Evolutionary conservation across 2,888 invertebrate species (phyloP).

Genomic region (Perizoma affinitatum): DNA sequence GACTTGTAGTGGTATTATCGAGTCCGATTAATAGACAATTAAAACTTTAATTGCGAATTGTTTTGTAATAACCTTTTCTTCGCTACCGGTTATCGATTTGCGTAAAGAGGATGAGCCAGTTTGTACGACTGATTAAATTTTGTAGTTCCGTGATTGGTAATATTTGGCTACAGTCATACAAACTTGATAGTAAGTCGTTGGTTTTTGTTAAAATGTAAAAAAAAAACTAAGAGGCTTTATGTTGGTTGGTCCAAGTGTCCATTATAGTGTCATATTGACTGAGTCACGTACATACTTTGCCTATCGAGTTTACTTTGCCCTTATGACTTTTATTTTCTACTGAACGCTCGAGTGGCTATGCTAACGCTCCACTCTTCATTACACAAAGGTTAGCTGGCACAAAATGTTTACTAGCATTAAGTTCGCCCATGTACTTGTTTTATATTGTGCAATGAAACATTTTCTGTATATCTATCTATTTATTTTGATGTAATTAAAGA

Average conservation of each 20-base stretch:
- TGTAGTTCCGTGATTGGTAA: slow-evolving; percentile 8
- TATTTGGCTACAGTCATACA: background rate
- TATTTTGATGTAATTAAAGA: slow-evolving; percentile 27
- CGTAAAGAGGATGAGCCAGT: slow-evolving; percentile 18
- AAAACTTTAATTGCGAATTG: slow-evolving; percentile 16
- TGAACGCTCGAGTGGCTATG: slow-evolving; percentile 22
- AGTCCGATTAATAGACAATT: slow-evolving; percentile 17
- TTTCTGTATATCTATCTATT: too few relatives aligned
- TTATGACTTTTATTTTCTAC: slow-evolving; percentile 22
- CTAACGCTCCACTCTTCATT: too few relatives aligned
- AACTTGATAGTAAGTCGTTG: too few relatives aligned
- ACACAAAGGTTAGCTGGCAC: too few relatives aligned
- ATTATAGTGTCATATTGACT: too few relatives aligned
- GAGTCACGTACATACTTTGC: slow-evolving; percentile 12
- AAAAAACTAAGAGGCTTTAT: too few relatives aligned
- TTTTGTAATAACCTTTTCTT: slow-evolving; percentile 27
- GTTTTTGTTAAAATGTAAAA: too few relatives aligned
- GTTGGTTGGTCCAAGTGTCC: too few relatives aligned
- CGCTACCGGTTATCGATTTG: slow-evolving; percentile 27
- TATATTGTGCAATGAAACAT: too few relatives aligned
- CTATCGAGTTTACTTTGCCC: slow-evolving; percentile 22
- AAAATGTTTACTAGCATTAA: too few relatives aligned
- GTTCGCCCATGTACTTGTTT: too few relatives aligned
- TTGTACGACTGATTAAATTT: slow-evolving; percentile 8
- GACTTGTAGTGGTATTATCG: slow-evolving; percentile 4